These are phyloP conservation scores for Cephus spinipes DNA, from an alignment of 2,888 invertebrate genomes.

Conservation along the genomic window DNA sequence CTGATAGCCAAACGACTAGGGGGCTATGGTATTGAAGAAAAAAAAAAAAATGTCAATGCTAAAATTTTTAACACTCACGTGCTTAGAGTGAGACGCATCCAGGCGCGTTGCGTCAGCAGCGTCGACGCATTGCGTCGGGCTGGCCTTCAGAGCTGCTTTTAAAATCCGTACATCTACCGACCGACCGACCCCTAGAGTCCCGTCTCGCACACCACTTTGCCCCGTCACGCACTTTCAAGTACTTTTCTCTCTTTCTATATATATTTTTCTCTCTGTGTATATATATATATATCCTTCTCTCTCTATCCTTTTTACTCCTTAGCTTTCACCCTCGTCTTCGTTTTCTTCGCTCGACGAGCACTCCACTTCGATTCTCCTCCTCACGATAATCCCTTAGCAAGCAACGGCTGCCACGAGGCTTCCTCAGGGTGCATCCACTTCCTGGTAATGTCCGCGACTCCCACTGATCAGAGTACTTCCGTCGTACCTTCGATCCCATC, in stretches of 20 bases:
- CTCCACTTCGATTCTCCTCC: background rate
- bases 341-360: background rate
- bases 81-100: conserved; percentile 79
- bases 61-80: conserved; percentile 69
- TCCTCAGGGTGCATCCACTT: background rate
- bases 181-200: conserved; percentile 14
- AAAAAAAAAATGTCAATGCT: conserved; percentile 21
- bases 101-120: conserved; percentile 69
- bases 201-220: conserved; percentile 33
- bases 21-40: background rate
- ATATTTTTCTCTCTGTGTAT: background rate
- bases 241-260: background rate
- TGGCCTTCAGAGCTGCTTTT: conserved; percentile 65
- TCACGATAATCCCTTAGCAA: background rate
- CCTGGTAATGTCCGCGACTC: background rate
- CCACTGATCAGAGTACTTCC: background rate
- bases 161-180: conserved; percentile 61
- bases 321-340: background rate
- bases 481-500: background rate
- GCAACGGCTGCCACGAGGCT: background rate
- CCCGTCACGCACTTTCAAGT: conserved; percentile 30
- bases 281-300: background rate
- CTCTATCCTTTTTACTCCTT: background rate
- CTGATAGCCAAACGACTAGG: background rate
- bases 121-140: conserved; percentile 68